phyloP scores from a whole-genome alignment of 1,140 invertebrate genomes.

The Neuroterus valhalla region DNA sequence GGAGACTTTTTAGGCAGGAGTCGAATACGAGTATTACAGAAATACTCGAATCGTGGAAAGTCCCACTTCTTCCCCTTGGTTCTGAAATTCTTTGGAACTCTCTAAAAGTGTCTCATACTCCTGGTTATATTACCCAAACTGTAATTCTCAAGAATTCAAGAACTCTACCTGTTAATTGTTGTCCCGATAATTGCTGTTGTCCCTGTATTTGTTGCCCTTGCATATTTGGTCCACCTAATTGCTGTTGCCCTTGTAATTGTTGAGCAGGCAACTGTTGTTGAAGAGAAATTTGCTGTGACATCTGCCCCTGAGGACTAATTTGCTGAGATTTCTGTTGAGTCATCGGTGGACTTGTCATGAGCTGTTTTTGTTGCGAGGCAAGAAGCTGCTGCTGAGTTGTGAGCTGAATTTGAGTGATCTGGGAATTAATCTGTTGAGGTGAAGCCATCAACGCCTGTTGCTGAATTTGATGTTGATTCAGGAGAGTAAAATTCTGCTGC shows the following conservation, averaged over 20 bases:
- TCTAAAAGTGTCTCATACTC: too few relatives aligned
- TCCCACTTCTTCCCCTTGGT: too few relatives aligned
- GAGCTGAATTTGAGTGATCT: constrained; percentile 62
- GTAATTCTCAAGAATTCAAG: too few relatives aligned
- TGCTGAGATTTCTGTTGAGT: constrained; percentile 43
- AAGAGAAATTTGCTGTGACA: constrained; percentile 47
- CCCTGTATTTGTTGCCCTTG: constrained; percentile 53
- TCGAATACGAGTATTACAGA: too few relatives aligned
- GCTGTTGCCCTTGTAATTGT: constrained; percentile 62
- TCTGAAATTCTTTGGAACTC: too few relatives aligned
- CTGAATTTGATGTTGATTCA: constrained; percentile 57
- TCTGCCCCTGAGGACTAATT: constrained; percentile 59
- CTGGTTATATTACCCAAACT: too few relatives aligned
- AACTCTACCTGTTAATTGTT: too few relatives aligned
- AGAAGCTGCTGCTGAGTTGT: constrained; percentile 62
- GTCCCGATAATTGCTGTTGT: constrained; percentile 35
- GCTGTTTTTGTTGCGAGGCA: constrained; percentile 55
- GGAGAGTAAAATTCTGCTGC: constrained; percentile 59
- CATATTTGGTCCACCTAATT: constrained; percentile 53
- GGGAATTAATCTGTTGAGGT: constrained; percentile 58
- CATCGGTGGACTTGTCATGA: constrained; percentile 54
- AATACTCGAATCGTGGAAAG: too few relatives aligned
- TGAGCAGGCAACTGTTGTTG: constrained; percentile 65
- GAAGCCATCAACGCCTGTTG: constrained; percentile 50
- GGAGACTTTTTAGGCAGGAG: too few relatives aligned